These are phyloP conservation scores for Alauda arvensis DNA, from an alignment of 2,797 vertebrate genomes.

Conservation along the genomic window DNA sequence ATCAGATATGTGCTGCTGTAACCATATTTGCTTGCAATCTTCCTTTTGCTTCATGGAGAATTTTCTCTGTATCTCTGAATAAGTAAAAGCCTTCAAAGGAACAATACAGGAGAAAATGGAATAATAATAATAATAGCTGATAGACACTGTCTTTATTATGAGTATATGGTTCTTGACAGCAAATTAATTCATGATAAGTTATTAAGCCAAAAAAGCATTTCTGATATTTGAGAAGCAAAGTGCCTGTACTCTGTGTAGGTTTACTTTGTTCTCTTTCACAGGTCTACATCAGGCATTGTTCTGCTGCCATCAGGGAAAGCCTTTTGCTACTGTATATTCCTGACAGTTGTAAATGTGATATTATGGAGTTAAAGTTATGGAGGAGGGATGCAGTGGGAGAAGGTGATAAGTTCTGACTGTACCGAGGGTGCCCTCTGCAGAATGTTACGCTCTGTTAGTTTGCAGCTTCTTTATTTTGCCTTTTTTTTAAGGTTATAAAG, in stretches of 20 bases:
- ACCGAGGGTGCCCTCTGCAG: constrained; percentile 72
- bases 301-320: constrained; percentile 16
- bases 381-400: neutral
- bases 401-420: constrained; percentile 19
- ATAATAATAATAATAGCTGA: constrained; percentile 26
- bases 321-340: constrained; percentile 2
- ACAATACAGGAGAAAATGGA: neutral
- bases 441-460: neutral
- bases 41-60: neutral
- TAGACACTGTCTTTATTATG: neutral
- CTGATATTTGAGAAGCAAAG: constrained; percentile 37
- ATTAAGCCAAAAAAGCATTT: constrained; percentile 36
- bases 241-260: neutral
- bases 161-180: neutral
- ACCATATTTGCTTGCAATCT: neutral
- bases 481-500: neutral
- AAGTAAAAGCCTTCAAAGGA: constrained; percentile 6
- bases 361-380: neutral
- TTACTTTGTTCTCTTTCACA: constrained; percentile 9
- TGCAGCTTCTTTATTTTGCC: neutral
- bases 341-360: constrained; percentile 40
- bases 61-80: neutral
- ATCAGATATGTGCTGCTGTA: neutral
- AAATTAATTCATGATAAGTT: constrained; percentile 37
- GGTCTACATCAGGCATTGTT: neutral